These are phyloP conservation scores for Nannoperca australis DNA, from an alignment of 2,797 vertebrate genomes.

Conservation along the genomic window DNA sequence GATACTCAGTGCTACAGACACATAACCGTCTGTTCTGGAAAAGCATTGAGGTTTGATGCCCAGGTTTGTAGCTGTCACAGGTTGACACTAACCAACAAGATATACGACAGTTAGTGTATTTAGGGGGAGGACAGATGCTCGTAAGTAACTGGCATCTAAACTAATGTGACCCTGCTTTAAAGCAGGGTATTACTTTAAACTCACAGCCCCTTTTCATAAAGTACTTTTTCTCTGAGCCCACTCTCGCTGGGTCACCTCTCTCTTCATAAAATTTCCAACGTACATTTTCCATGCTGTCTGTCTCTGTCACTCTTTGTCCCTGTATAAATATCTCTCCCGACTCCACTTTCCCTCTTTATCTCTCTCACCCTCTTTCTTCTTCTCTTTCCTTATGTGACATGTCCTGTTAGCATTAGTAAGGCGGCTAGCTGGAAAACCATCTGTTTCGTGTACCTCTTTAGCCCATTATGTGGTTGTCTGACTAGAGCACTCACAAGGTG, in stretches of 20 bases:
- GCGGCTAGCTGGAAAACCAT: slow-evolving; percentile 77
- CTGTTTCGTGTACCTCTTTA: slow-evolving; percentile 75
- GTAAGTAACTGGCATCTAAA: not conserved
- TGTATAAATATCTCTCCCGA: slow-evolving; percentile 22
- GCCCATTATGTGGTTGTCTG: slow-evolving; percentile 77
- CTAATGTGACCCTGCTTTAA: not conserved
- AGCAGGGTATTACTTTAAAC: slow-evolving; percentile 10
- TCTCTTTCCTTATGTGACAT: slow-evolving; percentile 59
- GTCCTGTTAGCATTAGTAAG: slow-evolving; percentile 76
- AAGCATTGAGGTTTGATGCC: not conserved
- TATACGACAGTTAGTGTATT: not conserved
- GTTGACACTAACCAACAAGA: not conserved
- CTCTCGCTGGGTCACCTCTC: slow-evolving; percentile 10
- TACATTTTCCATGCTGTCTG: slow-evolving; percentile 20
- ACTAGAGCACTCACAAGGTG: slow-evolving; percentile 53
- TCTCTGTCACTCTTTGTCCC: slow-evolving; percentile 29
- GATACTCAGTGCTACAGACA: not conserved
- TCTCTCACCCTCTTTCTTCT: slow-evolving; percentile 34
- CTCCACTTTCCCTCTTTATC: slow-evolving; percentile 40
- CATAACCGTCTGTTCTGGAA: not conserved
- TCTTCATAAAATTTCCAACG: slow-evolving; percentile 28
- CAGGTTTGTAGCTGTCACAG: not conserved
- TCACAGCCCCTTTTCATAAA: not conserved
- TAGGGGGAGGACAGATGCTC: slow-evolving; percentile 5
- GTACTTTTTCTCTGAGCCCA: not conserved